Conservation (phyloP, 2,797 vertebrate species). For the Aselliscus stoliczkanus region DNA sequence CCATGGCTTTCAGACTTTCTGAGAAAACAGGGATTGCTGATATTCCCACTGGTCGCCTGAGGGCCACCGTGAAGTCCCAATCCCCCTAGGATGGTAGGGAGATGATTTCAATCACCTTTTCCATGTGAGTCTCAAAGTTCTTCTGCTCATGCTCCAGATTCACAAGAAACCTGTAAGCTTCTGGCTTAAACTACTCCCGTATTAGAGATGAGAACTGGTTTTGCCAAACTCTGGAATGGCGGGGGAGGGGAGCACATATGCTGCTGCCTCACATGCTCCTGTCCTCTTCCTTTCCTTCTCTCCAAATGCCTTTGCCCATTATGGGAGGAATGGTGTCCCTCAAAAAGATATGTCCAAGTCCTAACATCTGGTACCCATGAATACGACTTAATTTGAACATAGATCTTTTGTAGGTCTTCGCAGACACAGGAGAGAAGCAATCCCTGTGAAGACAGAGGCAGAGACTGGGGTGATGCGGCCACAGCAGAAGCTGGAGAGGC, state of each 20-base stretch:
- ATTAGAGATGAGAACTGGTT: background rate
- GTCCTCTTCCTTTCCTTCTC: background rate
- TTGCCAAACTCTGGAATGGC: background rate
- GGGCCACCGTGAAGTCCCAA: background rate
- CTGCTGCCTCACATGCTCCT: background rate
- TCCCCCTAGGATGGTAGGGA: background rate
- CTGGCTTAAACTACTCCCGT: background rate
- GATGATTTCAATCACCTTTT: background rate
- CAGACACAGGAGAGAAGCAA: background rate
- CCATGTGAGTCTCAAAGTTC: background rate
- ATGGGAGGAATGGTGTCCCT: background rate
- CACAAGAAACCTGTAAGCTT: background rate
- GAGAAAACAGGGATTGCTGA: background rate
- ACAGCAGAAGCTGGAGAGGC: background rate
- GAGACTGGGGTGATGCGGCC: background rate
- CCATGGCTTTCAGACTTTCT: background rate
- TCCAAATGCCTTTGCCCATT: background rate
- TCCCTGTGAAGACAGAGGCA: background rate
- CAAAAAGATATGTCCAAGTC: background rate
- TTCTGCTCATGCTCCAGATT: background rate
- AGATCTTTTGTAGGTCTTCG: background rate
- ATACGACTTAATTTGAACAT: background rate
- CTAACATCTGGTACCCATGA: background rate
- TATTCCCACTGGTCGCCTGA: background rate
- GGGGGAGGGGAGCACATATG: background rate